Evolutionary conservation across 2,797 vertebrate genomes (phyloP), one percentile per base, ranked within the genome.

Genomic region (Microtus agrestis): DNA sequence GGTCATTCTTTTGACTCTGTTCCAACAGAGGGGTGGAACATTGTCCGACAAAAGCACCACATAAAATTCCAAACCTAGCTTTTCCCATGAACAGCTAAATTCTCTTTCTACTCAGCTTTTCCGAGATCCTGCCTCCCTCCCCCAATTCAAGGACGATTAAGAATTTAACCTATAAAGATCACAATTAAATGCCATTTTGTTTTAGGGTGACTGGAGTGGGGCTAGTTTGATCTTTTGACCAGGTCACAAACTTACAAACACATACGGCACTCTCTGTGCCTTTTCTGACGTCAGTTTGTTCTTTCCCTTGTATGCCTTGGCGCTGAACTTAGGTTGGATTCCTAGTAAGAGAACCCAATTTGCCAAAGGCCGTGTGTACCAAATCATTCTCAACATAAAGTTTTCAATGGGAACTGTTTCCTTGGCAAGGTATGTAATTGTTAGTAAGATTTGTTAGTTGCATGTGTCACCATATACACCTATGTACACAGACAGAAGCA

Each of bases 381-480:
- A 78, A 63, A 21, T 77, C 19, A 79, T 46, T 76, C 86, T n/a
- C 81, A 80, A 73, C 46, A 78, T 51, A 37, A 79, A 78, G 11
- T 51, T 94, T 93, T 87, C 43, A 87, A 40, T 17, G 14, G 91
- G 27, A 82, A 95, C 65, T 43, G 31, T 73, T 91, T 82, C 73
- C 59, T 89, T 61, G n/a, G 69, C 37, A 71, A 81, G 56, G 34
- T 81, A 87, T 0, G 21, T 79, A 91, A 85, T n/a, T n/a, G 27
- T 46, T 71, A 27, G 11, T 67, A 92, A 71, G 76, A 61, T 74
- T 29, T 74, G 76, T 19, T 82, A 51, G 74, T 94, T 95, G 37
- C 71, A 67, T 40, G 87, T 91, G 14, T 48, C 79, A 46, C 0
- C 37, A 17, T 63, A 77, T 0, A 9, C 3, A 92, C 8, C 15